A percentile compares a stretch with the other conserved stretches of the same genome.
Evolutionary conservation across 1,140 invertebrate species (phyloP).

Genomic region (Daktulosphaira vitifoliae): DNA sequence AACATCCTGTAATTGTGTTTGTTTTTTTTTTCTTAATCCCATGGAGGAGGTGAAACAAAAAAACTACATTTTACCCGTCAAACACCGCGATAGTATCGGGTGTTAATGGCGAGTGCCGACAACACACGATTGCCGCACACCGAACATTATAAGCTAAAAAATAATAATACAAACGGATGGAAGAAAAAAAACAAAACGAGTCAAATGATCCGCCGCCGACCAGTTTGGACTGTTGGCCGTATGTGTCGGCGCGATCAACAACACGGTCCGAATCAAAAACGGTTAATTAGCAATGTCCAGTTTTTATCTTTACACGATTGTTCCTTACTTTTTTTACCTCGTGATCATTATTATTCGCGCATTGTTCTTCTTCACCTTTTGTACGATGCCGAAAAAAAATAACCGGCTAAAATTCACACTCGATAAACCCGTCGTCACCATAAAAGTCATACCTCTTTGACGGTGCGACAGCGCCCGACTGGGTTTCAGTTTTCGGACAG

Average conservation of each 20-base stretch:
- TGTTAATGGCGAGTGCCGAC: slow-evolving; percentile 25
- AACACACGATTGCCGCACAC: no score
- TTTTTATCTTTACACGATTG: not conserved
- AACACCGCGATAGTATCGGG: slow-evolving; percentile 9
- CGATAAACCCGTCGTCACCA: not conserved
- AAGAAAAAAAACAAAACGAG: slow-evolving; percentile 10
- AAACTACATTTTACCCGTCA: no score
- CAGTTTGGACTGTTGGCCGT: slow-evolving; percentile 13
- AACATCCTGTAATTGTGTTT: no score
- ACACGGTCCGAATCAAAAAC: slow-evolving; percentile 25
- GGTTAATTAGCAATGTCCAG: slow-evolving; percentile 14
- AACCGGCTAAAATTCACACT: slow-evolving; percentile 1
- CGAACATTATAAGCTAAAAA: no score
- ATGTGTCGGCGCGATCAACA: slow-evolving; percentile 3
- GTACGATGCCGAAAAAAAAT: not conserved
- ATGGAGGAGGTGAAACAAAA: no score
- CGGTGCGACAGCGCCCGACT: no score
- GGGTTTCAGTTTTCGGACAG: no score
- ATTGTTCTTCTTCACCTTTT: slow-evolving; percentile 12
- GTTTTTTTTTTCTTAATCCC: no score
- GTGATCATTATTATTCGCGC: slow-evolving; percentile 15
- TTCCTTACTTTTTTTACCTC: no score
- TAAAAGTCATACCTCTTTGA: no score
- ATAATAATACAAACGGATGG: not conserved
- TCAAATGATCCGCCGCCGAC: slow-evolving; percentile 14